These are phyloP conservation scores for Drosophila mimica DNA, from an alignment of 2,888 invertebrate genomes.

Conservation along the genomic window DNA sequence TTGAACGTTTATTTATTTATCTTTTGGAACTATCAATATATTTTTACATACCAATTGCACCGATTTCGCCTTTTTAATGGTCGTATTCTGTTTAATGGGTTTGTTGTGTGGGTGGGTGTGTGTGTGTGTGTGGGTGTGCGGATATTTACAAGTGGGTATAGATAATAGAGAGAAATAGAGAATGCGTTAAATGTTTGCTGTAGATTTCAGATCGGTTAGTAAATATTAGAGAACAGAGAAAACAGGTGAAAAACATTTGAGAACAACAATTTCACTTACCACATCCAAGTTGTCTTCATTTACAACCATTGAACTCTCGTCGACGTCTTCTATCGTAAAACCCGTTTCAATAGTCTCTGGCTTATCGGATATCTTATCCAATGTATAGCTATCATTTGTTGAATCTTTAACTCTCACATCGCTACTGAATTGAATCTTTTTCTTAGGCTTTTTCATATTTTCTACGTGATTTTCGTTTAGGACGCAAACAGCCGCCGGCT, in stretches of 20 bases:
- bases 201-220: slow-evolving; percentile 22
- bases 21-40: not conserved
- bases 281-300: slow-evolving; percentile 16
- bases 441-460: slow-evolving; percentile 33
- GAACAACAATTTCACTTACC: slow-evolving; percentile 45
- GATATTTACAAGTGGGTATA: slow-evolving; percentile 24
- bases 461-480: slow-evolving; percentile 42
- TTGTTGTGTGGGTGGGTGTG: slow-evolving; percentile 20
- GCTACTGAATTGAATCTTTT: slow-evolving; percentile 61
- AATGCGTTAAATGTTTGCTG: slow-evolving; percentile 25
- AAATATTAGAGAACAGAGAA: slow-evolving; percentile 24
- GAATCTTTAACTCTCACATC: slow-evolving; percentile 56
- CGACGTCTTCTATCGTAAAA: slow-evolving; percentile 57
- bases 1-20: not conserved
- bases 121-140: slow-evolving; percentile 6
- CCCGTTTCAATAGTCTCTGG: slow-evolving; percentile 36
- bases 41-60: slow-evolving; percentile 80
- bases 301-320: slow-evolving; percentile 30
- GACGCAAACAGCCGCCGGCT: slow-evolving; percentile 9
- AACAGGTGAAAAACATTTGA: not conserved
- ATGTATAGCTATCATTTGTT: slow-evolving; percentile 36
- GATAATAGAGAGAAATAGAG: slow-evolving; percentile 43
- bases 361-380: slow-evolving; percentile 35
- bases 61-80: slow-evolving; percentile 76
- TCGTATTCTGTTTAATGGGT: slow-evolving; percentile 51